Conservation (phyloP, 2,113 vertebrate species). For the Actinemys pallida region DNA sequence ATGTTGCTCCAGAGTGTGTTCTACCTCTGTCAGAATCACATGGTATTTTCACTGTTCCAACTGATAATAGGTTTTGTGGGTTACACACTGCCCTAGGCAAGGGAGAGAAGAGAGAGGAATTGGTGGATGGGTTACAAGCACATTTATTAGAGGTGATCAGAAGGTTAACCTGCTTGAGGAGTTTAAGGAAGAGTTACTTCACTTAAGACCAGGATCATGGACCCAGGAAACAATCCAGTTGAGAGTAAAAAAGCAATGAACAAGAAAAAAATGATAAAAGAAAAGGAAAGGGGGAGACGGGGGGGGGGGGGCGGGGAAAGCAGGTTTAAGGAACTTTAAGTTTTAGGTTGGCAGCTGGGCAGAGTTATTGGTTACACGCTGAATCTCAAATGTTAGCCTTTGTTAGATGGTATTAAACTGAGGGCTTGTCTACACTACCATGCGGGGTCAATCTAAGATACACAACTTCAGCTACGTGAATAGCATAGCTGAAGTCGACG, state of each 20-base stretch:
- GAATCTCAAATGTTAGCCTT: not conserved
- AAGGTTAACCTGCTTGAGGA: not conserved
- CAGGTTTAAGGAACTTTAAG: not conserved
- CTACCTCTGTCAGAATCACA: too few species aligned
- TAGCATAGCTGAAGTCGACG: too few species aligned
- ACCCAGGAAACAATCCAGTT: not conserved
- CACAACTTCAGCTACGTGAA: too few species aligned
- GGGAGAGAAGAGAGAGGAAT: not conserved
- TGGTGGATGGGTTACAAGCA: not conserved
- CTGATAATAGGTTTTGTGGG: not conserved
- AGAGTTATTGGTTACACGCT: not conserved
- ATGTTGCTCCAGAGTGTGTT: too few species aligned
- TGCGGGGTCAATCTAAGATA: too few species aligned
- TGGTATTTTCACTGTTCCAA: too few species aligned
- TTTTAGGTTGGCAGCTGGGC: not conserved
- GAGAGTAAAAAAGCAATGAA: not conserved
- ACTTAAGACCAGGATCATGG: not conserved
- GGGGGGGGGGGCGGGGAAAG: not conserved
- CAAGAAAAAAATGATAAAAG: not conserved
- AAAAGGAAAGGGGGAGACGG: not conserved
- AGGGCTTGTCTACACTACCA: too few species aligned
- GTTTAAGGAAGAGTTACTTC: not conserved
- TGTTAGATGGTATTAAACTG: not conserved
- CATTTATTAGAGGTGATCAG: not conserved
- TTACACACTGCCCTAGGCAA: not conserved